Evolutionary conservation across 2,797 vertebrate species (phyloP).

Genomic region (Aulostomus chinensis): DNA sequence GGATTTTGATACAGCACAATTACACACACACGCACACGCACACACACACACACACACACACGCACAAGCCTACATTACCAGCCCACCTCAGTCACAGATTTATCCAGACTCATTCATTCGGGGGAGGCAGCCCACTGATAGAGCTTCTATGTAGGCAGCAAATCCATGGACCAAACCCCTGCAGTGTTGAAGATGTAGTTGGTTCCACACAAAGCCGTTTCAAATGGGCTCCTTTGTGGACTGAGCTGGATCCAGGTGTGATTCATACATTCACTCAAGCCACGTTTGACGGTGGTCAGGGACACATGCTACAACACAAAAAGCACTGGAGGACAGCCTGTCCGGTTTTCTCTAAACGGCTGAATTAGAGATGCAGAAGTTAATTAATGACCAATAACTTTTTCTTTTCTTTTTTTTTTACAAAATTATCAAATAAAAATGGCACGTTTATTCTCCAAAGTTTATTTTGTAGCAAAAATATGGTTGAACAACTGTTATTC

Average conservation of each 20-base stretch:
- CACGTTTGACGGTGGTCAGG: neutral
- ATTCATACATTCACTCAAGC: neutral
- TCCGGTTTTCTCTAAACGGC: no score
- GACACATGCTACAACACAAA: neutral
- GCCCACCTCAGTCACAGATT: constrained; percentile 15
- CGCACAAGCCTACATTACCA: constrained; percentile 5
- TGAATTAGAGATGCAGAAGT: no score
- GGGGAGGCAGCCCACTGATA: constrained; percentile 21
- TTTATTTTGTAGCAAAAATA: no score
- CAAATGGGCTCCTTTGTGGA: neutral
- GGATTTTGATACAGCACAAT: constrained; percentile 33
- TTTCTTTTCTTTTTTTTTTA: no score
- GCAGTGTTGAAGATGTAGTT: neutral
- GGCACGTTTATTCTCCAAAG: no score
- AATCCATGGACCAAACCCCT: constrained; percentile 1
- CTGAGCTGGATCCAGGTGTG: neutral
- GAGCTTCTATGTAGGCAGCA: constrained; percentile 18
- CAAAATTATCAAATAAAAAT: no score
- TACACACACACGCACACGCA: constrained; percentile 5
- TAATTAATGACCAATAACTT: no score
- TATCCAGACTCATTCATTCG: constrained; percentile 8
- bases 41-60: constrained; percentile 13
- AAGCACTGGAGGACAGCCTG: no score
- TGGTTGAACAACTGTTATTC: no score
- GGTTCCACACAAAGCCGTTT: neutral